These are phyloP conservation scores for Colinus virginianus DNA, from an alignment of 2,113 vertebrate genomes.

Conservation along the genomic window DNA sequence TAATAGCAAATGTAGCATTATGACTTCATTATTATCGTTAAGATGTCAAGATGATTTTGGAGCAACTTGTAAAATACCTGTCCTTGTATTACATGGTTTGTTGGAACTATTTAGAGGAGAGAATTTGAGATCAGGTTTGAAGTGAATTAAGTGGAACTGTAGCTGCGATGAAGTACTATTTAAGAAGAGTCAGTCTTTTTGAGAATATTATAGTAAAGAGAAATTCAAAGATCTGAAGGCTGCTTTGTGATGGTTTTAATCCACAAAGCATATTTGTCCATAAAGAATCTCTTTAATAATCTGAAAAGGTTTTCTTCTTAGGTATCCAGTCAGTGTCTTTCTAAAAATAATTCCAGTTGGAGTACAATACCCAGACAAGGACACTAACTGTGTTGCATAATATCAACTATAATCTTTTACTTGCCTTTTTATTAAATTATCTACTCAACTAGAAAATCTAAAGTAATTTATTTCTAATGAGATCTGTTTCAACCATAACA, in stretches of 20 bases:
- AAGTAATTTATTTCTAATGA: background rate
- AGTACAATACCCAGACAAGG: too few relatives aligned
- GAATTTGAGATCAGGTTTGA: background rate
- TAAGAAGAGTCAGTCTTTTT: background rate
- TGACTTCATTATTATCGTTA: background rate
- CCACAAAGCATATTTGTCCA: background rate
- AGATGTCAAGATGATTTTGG: background rate
- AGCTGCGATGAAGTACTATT: background rate
- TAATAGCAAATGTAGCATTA: background rate
- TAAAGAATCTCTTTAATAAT: background rate
- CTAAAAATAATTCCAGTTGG: background rate
- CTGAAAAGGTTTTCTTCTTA: background rate
- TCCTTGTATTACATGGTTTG: background rate
- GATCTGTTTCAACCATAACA: background rate
- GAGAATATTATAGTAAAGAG: background rate
- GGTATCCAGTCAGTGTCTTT: background rate
- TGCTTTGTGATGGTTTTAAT: background rate
- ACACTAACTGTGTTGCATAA: background rate
- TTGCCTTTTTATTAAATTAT: background rate
- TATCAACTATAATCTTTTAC: fast-evolving
- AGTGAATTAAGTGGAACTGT: background rate
- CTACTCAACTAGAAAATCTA: background rate
- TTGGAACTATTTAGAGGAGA: background rate
- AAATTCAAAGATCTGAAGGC: background rate
- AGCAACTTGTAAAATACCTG: background rate